Conservation (phyloP, 2,797 vertebrate genomes). For the Sebastes baramenuke region DNA sequence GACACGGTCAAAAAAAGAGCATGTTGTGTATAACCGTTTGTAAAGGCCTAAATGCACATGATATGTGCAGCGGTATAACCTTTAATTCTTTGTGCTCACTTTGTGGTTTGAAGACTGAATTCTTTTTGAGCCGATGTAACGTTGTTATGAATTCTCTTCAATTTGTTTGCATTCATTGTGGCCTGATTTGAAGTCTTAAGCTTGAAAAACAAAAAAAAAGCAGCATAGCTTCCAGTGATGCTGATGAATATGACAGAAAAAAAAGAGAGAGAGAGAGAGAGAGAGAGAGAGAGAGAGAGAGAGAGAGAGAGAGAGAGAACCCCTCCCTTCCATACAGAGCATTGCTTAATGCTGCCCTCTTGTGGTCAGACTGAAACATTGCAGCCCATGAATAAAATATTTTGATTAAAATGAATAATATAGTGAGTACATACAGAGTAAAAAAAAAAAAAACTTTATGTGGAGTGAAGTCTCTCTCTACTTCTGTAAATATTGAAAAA, state of each 20-base stretch:
- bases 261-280: not conserved
- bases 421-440: not conserved
- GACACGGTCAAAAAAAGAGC: not conserved
- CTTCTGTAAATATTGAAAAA: not conserved
- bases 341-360: constrained; percentile 19
- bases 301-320: not conserved
- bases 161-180: not conserved
- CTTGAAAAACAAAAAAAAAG: not conserved
- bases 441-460: not conserved
- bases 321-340: not conserved
- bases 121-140: not conserved
- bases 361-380: not conserved
- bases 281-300: not conserved
- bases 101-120: not conserved
- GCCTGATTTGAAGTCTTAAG: not conserved
- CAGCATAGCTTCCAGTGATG: not conserved
- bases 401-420: not conserved
- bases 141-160: not conserved
- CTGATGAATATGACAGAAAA: not conserved
- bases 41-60: not conserved
- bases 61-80: not conserved
- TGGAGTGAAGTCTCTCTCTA: not conserved
- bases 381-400: not conserved
- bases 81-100: not conserved
- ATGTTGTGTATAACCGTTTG: not conserved